Evolutionary conservation across 2,113 vertebrate species (phyloP), one percentile per base, ranked within the genome.

Genomic region (Rafetus swinhoei): DNA sequence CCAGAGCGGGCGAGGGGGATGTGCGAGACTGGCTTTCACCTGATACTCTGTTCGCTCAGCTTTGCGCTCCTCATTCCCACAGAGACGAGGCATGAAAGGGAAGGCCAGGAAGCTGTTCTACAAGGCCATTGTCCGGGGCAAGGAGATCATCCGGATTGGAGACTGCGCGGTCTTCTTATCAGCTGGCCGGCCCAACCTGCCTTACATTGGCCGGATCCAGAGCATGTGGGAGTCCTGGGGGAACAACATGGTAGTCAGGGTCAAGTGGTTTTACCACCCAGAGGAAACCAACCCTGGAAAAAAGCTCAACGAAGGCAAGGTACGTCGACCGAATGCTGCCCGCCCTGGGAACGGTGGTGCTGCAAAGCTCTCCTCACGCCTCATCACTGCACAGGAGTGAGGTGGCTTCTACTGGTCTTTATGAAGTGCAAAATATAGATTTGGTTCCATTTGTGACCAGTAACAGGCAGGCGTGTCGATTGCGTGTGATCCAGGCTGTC

Each of bases 211-310:
- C 84, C 98, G 99, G 24, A 99, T 99, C 97, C 99, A 99, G 98
- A 99, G 99, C 98, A 99, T 99, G 99, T 99, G 99, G 99, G 99
- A 99, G 94, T 99, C 99, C 0, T 99, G 99, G 99, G 99, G 99
- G 65, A 99, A 98, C 98, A 99, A 99, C 97, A 99, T 99, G 99
- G 99, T 99, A 91, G 99, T 99, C 85, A 97, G 99, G 1, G 99
- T 99, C 92, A 99, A 99, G 95, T 99, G 99, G 99, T 99, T 99
- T 97, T 99, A 99, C 85, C 99, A 99, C 87, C 99, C 99, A 0
- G 99, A 99, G 95, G 99, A 99, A 97, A 99, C 99, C 39, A 99
- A 99, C 97, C 99, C 99, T 0, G 99, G 99, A 86, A 99, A 99
- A 97, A 99, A 99, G 87, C 98, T 99, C 89, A 98, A 99, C 0